phyloP scores from a whole-genome alignment of 2,888 invertebrate genomes.

The Frankliniella fusca region DNA sequence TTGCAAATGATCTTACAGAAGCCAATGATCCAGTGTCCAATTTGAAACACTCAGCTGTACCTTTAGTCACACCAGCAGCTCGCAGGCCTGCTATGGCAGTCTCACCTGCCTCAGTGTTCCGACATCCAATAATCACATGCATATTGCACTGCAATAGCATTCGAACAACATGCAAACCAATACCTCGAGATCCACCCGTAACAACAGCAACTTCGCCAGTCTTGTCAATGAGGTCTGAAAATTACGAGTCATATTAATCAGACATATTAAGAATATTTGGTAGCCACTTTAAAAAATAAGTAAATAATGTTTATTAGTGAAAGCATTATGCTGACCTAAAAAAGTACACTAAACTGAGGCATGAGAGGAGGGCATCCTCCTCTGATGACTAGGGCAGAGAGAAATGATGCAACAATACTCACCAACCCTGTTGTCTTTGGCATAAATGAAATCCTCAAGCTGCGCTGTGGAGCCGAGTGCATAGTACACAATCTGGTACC shows the following conservation, averaged over 20 bases:
- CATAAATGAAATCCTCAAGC: constrained; percentile 57
- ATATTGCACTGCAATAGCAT: constrained; percentile 72
- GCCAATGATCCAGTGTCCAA: constrained; percentile 72
- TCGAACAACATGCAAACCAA: constrained; percentile 71
- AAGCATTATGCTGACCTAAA: no score
- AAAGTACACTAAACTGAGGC: neutral
- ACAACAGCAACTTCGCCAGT: constrained; percentile 70
- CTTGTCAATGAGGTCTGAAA: constrained; percentile 60
- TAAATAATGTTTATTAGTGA: neutral
- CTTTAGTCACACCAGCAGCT: constrained; percentile 53
- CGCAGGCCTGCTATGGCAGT: constrained; percentile 48
- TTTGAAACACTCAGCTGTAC: constrained; percentile 61
- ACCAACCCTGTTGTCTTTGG: constrained; percentile 55
- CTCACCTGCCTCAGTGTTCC: constrained; percentile 59
- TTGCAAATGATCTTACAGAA: constrained; percentile 72
- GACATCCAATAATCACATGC: constrained; percentile 70
- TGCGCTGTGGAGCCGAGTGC: constrained; percentile 57
- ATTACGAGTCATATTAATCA: constrained; percentile 31
- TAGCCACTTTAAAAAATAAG: neutral
- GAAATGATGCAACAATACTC: constrained; percentile 38
- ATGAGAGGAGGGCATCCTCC: no score
- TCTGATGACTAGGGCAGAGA: constrained; percentile 18
- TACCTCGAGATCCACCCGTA: constrained; percentile 83
- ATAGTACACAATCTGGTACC: constrained; percentile 56
- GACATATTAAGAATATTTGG: neutral